Percentiles rank a stretch among this genome's conserved stretches.
These are phyloP conservation scores for Mormyrus iriodes DNA, from an alignment of 2,113 vertebrate species.

Conservation along the genomic window DNA sequence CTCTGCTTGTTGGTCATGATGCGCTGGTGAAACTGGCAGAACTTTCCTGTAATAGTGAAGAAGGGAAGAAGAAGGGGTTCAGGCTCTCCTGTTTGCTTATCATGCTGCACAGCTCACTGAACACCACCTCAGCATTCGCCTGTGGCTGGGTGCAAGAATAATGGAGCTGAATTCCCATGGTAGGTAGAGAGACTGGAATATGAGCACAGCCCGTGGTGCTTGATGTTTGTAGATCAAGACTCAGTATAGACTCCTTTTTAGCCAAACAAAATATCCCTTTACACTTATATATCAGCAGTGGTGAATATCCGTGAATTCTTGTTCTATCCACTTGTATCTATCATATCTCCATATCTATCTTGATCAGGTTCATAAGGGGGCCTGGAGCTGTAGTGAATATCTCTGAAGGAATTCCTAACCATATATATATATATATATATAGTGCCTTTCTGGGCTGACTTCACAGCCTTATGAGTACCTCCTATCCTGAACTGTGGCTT, in stretches of 20 bases:
- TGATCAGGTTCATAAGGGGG: not conserved
- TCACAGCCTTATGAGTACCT: not conserved
- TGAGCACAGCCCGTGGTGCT: not conserved
- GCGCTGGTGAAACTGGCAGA: not conserved
- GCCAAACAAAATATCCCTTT: not conserved
- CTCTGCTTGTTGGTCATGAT: not conserved
- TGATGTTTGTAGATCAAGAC: not conserved
- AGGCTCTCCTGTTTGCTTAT: not conserved
- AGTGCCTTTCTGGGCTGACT: not conserved
- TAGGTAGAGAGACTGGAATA: not conserved
- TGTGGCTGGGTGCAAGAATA: not conserved
- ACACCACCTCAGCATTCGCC: not conserved
- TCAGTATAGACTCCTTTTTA: not conserved
- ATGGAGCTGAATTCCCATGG: not conserved
- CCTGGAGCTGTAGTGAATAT: not conserved
- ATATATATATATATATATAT: too few relatives aligned
- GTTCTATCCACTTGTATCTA: not conserved
- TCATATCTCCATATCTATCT: too few relatives aligned
- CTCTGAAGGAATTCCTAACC: constrained; percentile 20
- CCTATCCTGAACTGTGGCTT: not conserved
- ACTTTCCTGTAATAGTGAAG: not conserved
- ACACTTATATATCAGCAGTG: not conserved
- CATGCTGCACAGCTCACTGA: not conserved
- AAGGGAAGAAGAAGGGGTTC: not conserved
- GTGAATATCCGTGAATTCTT: not conserved